Conservation (phyloP, 2,113 vertebrate species). For the Quiscalus mexicanus region DNA sequence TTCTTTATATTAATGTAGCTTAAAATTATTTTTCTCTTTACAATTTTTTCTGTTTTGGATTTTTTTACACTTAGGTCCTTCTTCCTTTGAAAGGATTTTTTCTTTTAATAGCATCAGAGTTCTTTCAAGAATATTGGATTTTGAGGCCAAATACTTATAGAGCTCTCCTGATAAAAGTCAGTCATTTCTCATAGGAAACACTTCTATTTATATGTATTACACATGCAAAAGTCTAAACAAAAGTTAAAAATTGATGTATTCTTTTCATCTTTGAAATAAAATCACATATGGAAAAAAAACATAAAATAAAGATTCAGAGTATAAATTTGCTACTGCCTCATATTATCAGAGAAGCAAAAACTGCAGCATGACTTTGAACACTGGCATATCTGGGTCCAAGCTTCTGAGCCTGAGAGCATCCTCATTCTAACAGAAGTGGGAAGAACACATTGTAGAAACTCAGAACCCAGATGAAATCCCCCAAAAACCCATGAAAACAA, state of each 20-base stretch:
- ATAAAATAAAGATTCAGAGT: neutral
- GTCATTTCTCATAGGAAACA: neutral
- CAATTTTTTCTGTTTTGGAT: neutral
- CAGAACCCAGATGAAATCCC: neutral
- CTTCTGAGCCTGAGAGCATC: neutral
- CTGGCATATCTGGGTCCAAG: rapidly evolving
- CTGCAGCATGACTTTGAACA: neutral
- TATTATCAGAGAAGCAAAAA: neutral
- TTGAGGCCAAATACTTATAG: neutral
- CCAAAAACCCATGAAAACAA: neutral
- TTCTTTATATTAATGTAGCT: neutral
- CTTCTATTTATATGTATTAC: neutral
- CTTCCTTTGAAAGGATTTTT: neutral
- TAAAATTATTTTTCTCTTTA: neutral
- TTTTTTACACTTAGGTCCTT: neutral
- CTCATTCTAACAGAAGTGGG: neutral
- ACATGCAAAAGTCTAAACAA: neutral
- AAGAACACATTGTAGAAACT: neutral
- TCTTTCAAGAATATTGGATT: neutral
- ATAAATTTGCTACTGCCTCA: neutral
- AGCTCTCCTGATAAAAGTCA: neutral
- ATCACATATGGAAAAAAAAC: neutral
- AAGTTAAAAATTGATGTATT: neutral
- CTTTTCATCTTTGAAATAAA: neutral
- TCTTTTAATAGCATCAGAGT: neutral